Percentiles rank a stretch among this genome's conserved stretches.
Conservation (phyloP, 2,888 invertebrate species). For the Balanococcus diminutus region DNA sequence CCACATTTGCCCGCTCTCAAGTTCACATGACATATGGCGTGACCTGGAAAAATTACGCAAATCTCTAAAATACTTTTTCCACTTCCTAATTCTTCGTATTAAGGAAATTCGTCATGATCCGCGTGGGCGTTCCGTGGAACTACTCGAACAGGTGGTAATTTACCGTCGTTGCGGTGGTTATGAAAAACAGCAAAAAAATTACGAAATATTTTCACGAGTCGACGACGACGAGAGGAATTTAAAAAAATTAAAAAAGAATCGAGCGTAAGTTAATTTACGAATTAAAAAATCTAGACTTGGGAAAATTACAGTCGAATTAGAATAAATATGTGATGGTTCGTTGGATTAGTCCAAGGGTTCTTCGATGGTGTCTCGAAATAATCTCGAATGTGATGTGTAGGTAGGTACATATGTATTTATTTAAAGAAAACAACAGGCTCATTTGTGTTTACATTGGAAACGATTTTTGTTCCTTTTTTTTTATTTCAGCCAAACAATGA, state of each 20-base stretch:
- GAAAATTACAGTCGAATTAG: background rate
- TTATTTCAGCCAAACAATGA: background rate
- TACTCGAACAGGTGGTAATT: background rate
- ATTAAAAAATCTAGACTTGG: background rate
- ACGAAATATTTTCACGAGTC: background rate
- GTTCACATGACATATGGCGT: background rate
- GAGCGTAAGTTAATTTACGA: background rate
- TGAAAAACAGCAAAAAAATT: background rate
- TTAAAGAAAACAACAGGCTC: background rate
- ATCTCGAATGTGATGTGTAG: background rate
- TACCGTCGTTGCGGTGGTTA: background rate
- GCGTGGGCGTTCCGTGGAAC: background rate
- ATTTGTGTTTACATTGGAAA: background rate
- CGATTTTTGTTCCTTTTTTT: background rate
- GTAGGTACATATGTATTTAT: background rate
- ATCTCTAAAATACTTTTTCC: background rate
- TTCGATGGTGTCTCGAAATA: background rate
- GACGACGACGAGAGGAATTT: background rate
- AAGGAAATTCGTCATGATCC: background rate
- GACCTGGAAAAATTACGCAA: constrained; percentile 11
- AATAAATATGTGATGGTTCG: too few species aligned
- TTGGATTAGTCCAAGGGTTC: too few species aligned
- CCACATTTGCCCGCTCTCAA: background rate
- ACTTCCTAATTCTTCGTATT: background rate
- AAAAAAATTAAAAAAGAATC: background rate